Conservation (phyloP, 2,113 vertebrate genomes). For the Triplophysa siluroides region DNA sequence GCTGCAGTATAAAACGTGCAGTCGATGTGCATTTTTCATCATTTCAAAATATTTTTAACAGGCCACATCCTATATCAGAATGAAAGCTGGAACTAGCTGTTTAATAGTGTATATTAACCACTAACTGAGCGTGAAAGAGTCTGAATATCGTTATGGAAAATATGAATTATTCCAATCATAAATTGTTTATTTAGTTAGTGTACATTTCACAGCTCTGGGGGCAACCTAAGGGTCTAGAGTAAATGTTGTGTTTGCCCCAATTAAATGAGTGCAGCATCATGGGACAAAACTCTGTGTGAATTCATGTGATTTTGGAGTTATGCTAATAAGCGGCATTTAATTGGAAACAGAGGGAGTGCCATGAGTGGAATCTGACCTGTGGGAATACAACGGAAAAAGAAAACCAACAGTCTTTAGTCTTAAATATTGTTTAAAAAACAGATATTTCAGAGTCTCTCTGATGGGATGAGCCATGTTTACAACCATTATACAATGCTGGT, state of each 20-base stretch:
- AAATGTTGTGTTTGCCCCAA: constrained; percentile 13
- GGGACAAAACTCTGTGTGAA: constrained; percentile 6
- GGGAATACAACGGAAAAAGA: constrained; percentile 18
- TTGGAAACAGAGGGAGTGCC: constrained; percentile 20
- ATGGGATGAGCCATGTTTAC: not conserved
- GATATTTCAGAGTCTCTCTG: not conserved
- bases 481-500: not conserved
- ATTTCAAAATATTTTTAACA: no score
- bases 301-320: constrained; percentile 18
- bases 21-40: no score
- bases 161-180: not conserved
- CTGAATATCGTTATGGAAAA: not conserved
- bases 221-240: not conserved
- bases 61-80: no score
- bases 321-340: constrained; percentile 32
- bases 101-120: not conserved
- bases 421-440: not conserved
- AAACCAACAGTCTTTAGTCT: constrained; percentile 8
- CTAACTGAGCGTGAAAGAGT: not conserved
- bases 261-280: constrained; percentile 1
- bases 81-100: not conserved
- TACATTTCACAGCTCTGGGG: not conserved
- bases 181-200: constrained; percentile 14
- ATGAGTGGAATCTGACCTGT: constrained; percentile 13
- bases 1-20: no score